These are phyloP conservation scores for Syrista parreyssii DNA, from an alignment of 2,888 invertebrate species.

Conservation along the genomic window DNA sequence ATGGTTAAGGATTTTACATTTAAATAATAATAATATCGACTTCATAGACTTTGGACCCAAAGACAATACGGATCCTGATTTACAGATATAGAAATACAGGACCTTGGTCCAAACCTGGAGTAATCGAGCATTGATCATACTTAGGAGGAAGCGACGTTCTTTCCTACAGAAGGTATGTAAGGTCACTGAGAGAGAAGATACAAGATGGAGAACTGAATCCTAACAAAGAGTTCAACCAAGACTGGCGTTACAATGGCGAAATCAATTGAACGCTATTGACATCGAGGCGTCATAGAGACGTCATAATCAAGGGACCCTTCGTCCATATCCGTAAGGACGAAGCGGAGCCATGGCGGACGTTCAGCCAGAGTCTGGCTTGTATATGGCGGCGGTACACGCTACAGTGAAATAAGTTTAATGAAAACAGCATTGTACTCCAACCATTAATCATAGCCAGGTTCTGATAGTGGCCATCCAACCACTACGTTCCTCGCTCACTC, in stretches of 20 bases:
- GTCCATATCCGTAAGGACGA: slow-evolving; percentile 12
- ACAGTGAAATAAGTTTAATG: slow-evolving; percentile 64
- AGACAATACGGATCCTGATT: not conserved
- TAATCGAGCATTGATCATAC: not conserved
- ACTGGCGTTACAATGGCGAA: slow-evolving; percentile 38
- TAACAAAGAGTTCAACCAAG: slow-evolving; percentile 23
- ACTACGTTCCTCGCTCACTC: slow-evolving; percentile 26
- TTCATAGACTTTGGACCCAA: not conserved
- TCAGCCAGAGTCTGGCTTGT: slow-evolving; percentile 40
- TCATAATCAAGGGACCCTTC: slow-evolving; percentile 54
- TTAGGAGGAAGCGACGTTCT: not conserved
- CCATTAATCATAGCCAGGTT: slow-evolving; percentile 64
- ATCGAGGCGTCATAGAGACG: slow-evolving; percentile 49
- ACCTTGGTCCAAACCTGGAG: not conserved
- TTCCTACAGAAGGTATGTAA: not conserved
- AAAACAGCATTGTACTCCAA: slow-evolving; percentile 64
- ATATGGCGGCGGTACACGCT: slow-evolving; percentile 44
- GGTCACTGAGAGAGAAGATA: not conserved
- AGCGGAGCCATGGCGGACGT: slow-evolving; percentile 35
- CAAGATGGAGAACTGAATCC: not conserved
- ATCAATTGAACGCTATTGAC: slow-evolving; percentile 35
- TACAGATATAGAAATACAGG: not conserved
- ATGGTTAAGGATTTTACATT: not conserved
- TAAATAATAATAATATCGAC: not conserved
- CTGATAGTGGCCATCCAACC: slow-evolving; percentile 61